Evolutionary conservation across 2,888 invertebrate species (phyloP), one percentile per base, ranked within the genome.

Genomic region (Operophtera brumata): DNA sequence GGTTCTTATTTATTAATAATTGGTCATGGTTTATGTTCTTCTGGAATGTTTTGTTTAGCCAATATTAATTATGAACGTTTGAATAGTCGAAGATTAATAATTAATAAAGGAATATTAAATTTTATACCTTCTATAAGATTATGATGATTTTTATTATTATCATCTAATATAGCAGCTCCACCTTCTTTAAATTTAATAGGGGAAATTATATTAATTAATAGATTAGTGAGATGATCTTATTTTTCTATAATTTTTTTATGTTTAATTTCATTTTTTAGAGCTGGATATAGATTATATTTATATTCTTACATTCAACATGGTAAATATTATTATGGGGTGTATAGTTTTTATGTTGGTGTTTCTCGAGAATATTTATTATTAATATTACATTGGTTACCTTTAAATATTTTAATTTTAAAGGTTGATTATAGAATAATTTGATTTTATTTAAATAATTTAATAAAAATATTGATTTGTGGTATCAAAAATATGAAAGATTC

Each of bases 401-500:
- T 93, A 86, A 93, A 93, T 92, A 74, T 93, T 67, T 75, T 92
- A 78, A 78, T 93, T 86, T 79, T 93, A 75, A 91, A 90, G 65
- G 77, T 91, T 71, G 91, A 91, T 76, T 81, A 81, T 71, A 75
- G 82, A 74, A 73, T 87, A 76, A 80, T 91, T 77, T 91, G 86
- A 74, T 59, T 79, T 91, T 81, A 87, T 81, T 92, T 92, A 91
- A 91, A 89, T 93, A 93, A 91, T 93, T 93, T 92, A 93, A 85
- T 42, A 64, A 92, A 92, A 93, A 93, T 91, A 83, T 91, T 92
- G 91, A 92, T 92, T 93, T 93, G 92, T 93, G 93, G 90, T 70
- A 55, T 92, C 91, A 92, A 89, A 82, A 88, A 92, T 92, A 82
- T 91, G 87, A 82, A 25, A 47, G 62, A n/a, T 28, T 85, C 84